A percentile compares a stretch with the other conserved stretches of the same genome.
Evolutionary conservation across 2,113 vertebrate species (phyloP).

Genomic region (Trogon surrucura): DNA sequence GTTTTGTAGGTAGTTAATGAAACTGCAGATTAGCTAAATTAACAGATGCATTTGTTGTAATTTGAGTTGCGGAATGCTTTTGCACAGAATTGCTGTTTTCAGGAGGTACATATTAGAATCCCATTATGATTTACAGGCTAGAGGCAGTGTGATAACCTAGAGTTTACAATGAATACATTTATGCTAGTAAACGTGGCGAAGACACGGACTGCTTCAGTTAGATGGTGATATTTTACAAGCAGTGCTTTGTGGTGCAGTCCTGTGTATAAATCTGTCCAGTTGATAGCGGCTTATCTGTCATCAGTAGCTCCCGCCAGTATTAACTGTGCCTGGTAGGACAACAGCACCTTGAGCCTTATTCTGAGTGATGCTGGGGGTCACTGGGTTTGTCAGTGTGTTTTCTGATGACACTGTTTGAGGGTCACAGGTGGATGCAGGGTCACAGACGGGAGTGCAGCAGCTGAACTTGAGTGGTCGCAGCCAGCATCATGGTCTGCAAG

Average conservation of each 20-base stretch:
- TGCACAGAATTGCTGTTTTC: slow-evolving; percentile 36
- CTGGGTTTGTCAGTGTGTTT: not conserved
- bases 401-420: not conserved
- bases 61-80: slow-evolving; percentile 22
- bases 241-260: not conserved
- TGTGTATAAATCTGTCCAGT: not conserved
- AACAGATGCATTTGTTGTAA: not conserved
- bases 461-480: not conserved
- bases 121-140: not conserved
- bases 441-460: not conserved
- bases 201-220: not conserved
- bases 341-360: not conserved
- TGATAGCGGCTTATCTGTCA: not conserved
- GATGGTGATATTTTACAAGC: not conserved
- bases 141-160: not conserved
- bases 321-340: not conserved
- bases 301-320: not conserved
- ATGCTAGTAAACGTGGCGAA: not conserved
- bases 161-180: not conserved
- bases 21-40: slow-evolving; percentile 41
- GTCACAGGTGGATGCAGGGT: not conserved
- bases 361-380: not conserved
- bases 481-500: not conserved
- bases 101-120: not conserved
- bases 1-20: not conserved